Evolutionary conservation across 2,888 invertebrate species (phyloP).

Genomic region (Stictocephala bisonia): DNA sequence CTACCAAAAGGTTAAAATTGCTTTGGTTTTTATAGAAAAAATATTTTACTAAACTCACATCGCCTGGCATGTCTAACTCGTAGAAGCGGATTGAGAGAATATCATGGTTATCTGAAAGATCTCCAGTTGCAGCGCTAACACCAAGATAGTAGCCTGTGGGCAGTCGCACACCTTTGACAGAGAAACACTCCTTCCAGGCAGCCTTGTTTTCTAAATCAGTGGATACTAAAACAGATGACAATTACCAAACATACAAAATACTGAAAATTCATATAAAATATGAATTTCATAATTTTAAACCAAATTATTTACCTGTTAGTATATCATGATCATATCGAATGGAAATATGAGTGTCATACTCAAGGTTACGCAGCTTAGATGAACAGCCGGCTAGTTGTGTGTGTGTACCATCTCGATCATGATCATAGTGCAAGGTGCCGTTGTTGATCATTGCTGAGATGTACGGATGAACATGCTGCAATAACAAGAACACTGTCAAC

Average conservation of each 20-base stretch:
- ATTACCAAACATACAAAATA: neutral
- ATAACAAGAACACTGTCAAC: slow-evolving; percentile 54
- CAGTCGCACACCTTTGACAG: slow-evolving; percentile 86
- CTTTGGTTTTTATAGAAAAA: slow-evolving; percentile 7
- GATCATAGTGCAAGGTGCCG: slow-evolving; percentile 95
- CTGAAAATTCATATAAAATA: too few relatives aligned
- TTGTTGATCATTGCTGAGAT: slow-evolving; percentile 99
- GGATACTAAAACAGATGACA: slow-evolving; percentile 73
- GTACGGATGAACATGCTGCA: slow-evolving; percentile 97
- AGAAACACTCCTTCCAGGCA: slow-evolving; percentile 94
- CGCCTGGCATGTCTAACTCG: slow-evolving; percentile 84
- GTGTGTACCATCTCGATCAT: slow-evolving; percentile 98
- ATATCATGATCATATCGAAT: slow-evolving; percentile 93
- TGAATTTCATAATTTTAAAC: too few relatives aligned
- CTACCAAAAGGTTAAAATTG: neutral
- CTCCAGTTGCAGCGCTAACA: slow-evolving; percentile 95
- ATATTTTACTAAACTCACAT: slow-evolving; percentile 66
- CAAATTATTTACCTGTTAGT: slow-evolving; percentile 80
- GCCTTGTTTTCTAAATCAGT: slow-evolving; percentile 93
- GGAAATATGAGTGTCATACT: slow-evolving; percentile 90
- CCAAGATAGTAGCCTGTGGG: slow-evolving; percentile 98
- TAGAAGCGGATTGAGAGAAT: slow-evolving; percentile 91
- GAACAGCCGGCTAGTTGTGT: slow-evolving; percentile 98
- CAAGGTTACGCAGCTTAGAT: slow-evolving; percentile 91
- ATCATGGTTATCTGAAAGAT: slow-evolving; percentile 97